These are phyloP conservation scores for Anoplolepis gracilipes DNA, from an alignment of 1,140 invertebrate genomes.

Conservation along the genomic window DNA sequence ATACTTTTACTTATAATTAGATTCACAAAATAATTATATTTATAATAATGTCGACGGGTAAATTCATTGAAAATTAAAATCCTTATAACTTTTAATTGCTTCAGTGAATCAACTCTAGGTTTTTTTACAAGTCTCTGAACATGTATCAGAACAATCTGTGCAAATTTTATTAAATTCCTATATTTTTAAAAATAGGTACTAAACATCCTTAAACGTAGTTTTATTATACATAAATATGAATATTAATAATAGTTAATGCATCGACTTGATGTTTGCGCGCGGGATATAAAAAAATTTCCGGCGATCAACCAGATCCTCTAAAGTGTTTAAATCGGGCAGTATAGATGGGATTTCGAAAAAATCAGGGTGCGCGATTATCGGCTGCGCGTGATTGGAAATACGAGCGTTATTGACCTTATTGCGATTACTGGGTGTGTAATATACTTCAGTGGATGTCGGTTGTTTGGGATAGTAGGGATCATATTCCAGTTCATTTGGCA, in stretches of 20 bases:
- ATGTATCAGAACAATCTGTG: too few species aligned
- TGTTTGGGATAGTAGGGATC: slow-evolving; percentile 81
- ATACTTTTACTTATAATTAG: too few species aligned
- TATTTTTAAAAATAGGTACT: too few species aligned
- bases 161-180: too few species aligned
- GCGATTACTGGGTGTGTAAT: slow-evolving; percentile 72
- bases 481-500: slow-evolving; percentile 72
- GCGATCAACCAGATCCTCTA: slow-evolving; percentile 81
- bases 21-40: too few species aligned
- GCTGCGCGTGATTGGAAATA: neutral
- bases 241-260: slow-evolving; percentile 10
- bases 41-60: too few species aligned
- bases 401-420: neutral
- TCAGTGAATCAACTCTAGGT: too few species aligned
- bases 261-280: slow-evolving; percentile 31
- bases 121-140: too few species aligned
- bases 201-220: too few species aligned
- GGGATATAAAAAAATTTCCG: slow-evolving; percentile 80
- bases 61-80: too few species aligned
- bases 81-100: too few species aligned
- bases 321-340: slow-evolving; percentile 77
- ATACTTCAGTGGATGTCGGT: slow-evolving; percentile 74
- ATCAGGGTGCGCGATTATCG: neutral
- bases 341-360: slow-evolving; percentile 74
- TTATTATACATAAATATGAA: too few species aligned